These are phyloP conservation scores for Lasaia peninsularis DNA, from an alignment of 1,140 invertebrate species.

Conservation along the genomic window DNA sequence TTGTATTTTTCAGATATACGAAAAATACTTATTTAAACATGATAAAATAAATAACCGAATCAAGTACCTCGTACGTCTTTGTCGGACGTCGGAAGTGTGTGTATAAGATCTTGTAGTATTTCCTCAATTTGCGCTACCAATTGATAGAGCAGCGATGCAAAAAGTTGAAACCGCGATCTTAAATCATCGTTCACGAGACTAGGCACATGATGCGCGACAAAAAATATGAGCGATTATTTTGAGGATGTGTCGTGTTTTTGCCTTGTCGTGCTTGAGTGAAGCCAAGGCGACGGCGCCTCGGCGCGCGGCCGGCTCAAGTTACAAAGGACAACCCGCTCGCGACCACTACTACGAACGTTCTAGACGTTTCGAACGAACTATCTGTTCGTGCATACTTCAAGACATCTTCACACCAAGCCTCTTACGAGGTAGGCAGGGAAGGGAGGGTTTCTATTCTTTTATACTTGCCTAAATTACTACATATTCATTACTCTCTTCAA, in stretches of 20 bases:
- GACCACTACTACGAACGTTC: conserved; percentile 23
- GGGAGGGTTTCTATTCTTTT: no score
- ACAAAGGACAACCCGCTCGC: conserved; percentile 41
- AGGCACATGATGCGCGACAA: conserved; percentile 31
- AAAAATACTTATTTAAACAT: no score
- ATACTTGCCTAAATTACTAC: no score
- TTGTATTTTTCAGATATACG: no score
- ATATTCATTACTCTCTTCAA: no score
- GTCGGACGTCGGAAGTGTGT: no score
- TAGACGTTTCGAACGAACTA: background rate
- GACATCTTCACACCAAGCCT: no score
- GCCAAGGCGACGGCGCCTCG: conserved; percentile 44
- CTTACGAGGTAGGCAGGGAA: no score
- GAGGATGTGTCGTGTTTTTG: conserved; percentile 56
- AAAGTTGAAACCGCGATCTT: conserved; percentile 26
- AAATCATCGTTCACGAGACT: conserved; percentile 40
- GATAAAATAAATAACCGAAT: no score
- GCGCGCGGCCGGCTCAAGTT: conserved; percentile 37
- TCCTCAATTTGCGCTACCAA: background rate
- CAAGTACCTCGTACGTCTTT: no score
- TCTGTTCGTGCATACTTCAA: no score
- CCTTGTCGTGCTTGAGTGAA: conserved; percentile 40
- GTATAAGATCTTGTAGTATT: no score
- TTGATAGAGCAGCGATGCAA: conserved; percentile 4
- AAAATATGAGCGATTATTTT: conserved; percentile 45